Evolutionary conservation across 2,888 invertebrate genomes (phyloP), one percentile per base, ranked within the genome.

Genomic region (Alloplasta piceator): DNA sequence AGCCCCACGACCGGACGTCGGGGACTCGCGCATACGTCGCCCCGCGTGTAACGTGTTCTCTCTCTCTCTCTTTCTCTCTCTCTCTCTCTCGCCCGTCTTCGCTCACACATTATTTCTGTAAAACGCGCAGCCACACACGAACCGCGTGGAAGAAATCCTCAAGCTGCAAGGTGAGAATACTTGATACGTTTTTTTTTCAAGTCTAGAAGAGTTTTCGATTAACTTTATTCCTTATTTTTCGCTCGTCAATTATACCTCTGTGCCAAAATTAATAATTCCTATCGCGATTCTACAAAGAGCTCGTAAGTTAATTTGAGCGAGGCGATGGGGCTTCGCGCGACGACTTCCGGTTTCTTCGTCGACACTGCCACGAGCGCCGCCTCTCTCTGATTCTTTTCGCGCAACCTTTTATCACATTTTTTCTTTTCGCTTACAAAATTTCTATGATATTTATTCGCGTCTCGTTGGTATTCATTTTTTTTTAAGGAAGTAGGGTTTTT

Each of bases 1-100:
- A 81, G 81, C 81, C 74, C 81, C 61, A 61, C 74, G 60, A 78
- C 78, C 81, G 81, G 78, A 81, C 66, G 70, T 81, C 67, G 74
- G 71, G 55, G 46, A 63, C 68, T 48, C 41, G 66, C 81, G 55
- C 55, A 48, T 26, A 61, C 70, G 56, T n/a, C 74, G 55, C 71
- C 4, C 10, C 67, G 75, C 41, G 67, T 48, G 63, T 39, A 52
- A 64, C 9, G 14, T 39, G 46, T 36, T 68, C 39, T 52, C 41
- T 39, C 14, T 26, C 14, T 56, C 58, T 36, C 52, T 52, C 66
- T 58, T 41, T 36, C 41, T 48, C 58, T 56, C n/a, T 12, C 55
- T 61, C 36, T 41, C 41, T 70, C 58, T 60, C 48, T 14, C 7
- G 58, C 12, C 50, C 9, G 50, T 56, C 2, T 10, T 56, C 6